Conservation (phyloP, 2,113 vertebrate species). For the Microtus oregoni region DNA sequence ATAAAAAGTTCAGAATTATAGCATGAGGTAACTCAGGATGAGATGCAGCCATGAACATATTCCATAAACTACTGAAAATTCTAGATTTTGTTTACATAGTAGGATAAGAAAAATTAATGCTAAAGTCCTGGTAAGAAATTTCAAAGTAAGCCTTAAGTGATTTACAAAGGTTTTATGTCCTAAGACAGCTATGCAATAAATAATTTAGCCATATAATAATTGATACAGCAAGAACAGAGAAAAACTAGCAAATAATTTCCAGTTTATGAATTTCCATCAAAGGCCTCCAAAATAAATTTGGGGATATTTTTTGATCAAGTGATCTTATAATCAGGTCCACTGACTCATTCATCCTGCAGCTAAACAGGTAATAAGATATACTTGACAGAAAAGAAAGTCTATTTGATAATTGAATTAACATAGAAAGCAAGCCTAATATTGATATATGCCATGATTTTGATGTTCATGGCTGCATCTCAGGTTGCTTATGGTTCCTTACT, state of each 20-base stretch:
- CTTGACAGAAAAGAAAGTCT: not conserved
- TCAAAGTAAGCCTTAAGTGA: not conserved
- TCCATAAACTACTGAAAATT: conserved; percentile 28
- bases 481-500: not conserved
- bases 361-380: not conserved
- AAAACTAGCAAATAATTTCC: not conserved
- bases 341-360: not conserved
- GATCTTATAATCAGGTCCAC: not conserved
- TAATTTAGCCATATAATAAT: not conserved
- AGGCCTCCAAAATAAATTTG: not conserved
- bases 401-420: not conserved
- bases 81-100: not conserved
- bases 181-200: not conserved
- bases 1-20: not conserved
- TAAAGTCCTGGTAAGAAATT: not conserved
- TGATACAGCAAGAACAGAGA: not conserved
- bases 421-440: not conserved
- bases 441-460: not conserved
- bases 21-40: not conserved
- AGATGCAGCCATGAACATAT: too few species aligned
- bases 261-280: not conserved
- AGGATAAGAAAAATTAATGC: not conserved
- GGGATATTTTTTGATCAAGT: not conserved
- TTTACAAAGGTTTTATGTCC: not conserved
- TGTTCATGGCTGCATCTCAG: not conserved